These are phyloP conservation scores for Chrysaora quinquecirrha DNA, from an alignment of 30 jellyfish, hydroid and myxozoan species.

Conservation along the genomic window DNA sequence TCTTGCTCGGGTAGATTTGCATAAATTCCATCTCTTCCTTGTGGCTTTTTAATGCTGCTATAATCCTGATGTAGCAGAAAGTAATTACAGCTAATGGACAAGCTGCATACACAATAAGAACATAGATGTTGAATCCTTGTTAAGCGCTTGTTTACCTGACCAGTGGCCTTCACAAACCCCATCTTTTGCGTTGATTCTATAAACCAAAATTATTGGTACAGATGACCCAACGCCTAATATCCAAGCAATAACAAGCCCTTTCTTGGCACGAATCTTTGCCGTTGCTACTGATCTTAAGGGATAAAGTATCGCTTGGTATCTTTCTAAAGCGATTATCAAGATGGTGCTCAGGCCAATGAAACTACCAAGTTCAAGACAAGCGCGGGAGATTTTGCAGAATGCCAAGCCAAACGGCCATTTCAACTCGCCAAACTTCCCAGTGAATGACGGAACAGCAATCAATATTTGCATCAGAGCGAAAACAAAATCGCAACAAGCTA, in stretches of 20 bases:
- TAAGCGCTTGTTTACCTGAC: too few relatives aligned
- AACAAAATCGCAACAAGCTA: constrained; percentile 48
- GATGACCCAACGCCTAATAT: not conserved
- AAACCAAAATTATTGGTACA: not conserved
- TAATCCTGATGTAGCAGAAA: constrained; percentile 13
- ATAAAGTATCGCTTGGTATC: constrained; percentile 24
- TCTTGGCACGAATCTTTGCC: constrained; percentile 3
- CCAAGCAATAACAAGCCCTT: constrained; percentile 18
- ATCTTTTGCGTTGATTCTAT: not conserved
- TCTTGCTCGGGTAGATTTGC: not conserved
- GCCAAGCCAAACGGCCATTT: too few relatives aligned
- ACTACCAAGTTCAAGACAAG: constrained; percentile 28
- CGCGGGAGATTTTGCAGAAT: constrained; percentile 4
- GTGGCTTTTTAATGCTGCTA: constrained; percentile 5
- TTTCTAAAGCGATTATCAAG: constrained; percentile 36
- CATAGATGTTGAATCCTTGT: not conserved
- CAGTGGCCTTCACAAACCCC: too few relatives aligned
- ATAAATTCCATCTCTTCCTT: not conserved
- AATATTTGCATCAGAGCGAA: constrained; percentile 31
- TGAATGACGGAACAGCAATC: constrained; percentile 9
- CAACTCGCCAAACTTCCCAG: not conserved
- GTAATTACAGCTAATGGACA: constrained; percentile 5
- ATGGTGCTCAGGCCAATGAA: constrained; percentile 30
- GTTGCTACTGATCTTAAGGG: constrained; percentile 4
- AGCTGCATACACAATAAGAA: not conserved